Evolutionary conservation across 2,888 invertebrate species (phyloP), one percentile per base, ranked within the genome.

Genomic region (Apodemia mormo): DNA sequence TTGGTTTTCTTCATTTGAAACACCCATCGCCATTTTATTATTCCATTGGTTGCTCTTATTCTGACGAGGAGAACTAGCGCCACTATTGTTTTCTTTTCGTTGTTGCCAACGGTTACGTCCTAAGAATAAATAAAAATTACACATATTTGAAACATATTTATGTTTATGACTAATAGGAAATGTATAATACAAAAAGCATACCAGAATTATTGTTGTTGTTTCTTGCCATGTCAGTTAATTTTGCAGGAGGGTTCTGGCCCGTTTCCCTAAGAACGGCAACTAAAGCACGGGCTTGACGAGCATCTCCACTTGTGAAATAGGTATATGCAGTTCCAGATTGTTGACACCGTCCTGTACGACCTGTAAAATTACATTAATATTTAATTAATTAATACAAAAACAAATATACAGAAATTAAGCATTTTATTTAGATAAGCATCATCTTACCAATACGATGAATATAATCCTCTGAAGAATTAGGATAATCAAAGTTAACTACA

Each of bases 401-500:
- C 45, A 33, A 33, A 22, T 45, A 12, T 49, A 22, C 14, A 6
- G 14, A 54, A 54, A 54, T 14, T n/a, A 37, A 9, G 5, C 43
- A 61, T 14, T 22, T 33, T 58, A 56, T 45, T 12, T 12, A 52
- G 10, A 14, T 54, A 3, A 56, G 43, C 43, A 68, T 30, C 14
- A 67, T 77, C 81, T 81, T 78, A 89, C 96, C 98, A 89, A 99
- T 99, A 78, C 99, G 96, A 88, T 99, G 99, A 74, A 99, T 98
- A 85, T 99, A 99, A 90, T 99, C 99, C 90, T 99, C 99, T 14
- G 98, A 98, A 70, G 98, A 98, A 85, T 98, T 98, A 0, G 99
- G 99, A 88, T 98, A 99, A 91, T 99, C 99, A 87, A 96, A 99
- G 90, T 99, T 99, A 79, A 99, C 98, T 54, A 99, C 99, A 92